phyloP scores from a whole-genome alignment of 2,797 vertebrate species.

The Propithecus perrieri region DNA sequence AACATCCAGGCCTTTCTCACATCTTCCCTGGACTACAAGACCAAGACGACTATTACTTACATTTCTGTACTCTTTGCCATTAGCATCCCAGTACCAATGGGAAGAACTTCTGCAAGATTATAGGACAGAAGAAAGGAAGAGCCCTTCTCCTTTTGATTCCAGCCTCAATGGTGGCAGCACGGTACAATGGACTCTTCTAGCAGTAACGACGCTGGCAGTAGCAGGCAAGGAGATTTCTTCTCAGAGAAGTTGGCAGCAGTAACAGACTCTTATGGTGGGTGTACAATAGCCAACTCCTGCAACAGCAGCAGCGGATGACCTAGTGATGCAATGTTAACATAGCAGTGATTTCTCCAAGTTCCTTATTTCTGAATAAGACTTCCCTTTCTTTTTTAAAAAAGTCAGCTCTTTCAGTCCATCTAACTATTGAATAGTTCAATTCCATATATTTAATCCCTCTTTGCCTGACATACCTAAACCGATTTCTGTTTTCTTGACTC shows the following conservation, averaged over 20 bases:
- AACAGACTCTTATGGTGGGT: neutral
- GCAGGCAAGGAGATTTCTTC: neutral
- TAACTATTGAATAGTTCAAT: neutral
- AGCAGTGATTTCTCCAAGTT: neutral
- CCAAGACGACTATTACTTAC: neutral
- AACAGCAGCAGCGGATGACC: neutral
- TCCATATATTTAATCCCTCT: neutral
- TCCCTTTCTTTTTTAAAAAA: neutral
- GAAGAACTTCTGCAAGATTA: neutral
- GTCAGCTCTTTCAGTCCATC: neutral
- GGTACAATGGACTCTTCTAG: rapidly evolving
- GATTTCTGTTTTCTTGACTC: neutral
- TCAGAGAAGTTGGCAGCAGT: rapidly evolving
- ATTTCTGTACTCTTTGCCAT: neutral
- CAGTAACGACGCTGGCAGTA: neutral
- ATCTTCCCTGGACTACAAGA: neutral
- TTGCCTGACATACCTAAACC: neutral
- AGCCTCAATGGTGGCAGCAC: neutral
- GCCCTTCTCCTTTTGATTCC: neutral
- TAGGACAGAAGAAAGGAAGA: neutral
- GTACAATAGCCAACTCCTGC: rapidly evolving
- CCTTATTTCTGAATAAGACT: neutral
- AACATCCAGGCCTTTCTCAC: neutral
- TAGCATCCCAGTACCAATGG: neutral
- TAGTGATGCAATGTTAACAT: neutral